Percentiles rank a stretch among this genome's conserved stretches.
These are phyloP conservation scores for Cyprinodon diabolis DNA, from an alignment of 2,797 vertebrate species.

Conservation along the genomic window DNA sequence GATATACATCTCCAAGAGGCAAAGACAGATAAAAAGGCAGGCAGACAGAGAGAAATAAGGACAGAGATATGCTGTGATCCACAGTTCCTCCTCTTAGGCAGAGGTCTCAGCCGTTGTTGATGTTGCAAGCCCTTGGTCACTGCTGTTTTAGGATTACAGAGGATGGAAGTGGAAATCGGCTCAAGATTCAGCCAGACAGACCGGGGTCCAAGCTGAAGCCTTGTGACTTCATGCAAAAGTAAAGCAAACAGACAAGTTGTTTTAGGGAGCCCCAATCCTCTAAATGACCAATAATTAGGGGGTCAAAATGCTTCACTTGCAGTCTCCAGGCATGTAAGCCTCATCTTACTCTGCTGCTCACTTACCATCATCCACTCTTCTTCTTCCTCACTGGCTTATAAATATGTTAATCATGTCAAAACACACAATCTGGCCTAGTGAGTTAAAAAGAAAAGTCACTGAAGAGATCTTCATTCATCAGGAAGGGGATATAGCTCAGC, in stretches of 20 bases:
- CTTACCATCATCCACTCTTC: constrained; percentile 56
- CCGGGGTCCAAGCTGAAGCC: constrained; percentile 55
- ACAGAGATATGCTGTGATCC: constrained; percentile 63
- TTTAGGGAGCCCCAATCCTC: constrained; percentile 67
- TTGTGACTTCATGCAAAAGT: constrained; percentile 55
- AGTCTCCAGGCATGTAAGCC: constrained; percentile 62
- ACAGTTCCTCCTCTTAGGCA: constrained; percentile 68
- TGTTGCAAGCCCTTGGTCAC: constrained; percentile 68
- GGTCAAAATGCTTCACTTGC: constrained; percentile 71
- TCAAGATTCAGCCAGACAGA: constrained; percentile 69
- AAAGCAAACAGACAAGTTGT: constrained; percentile 70
- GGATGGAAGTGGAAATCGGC: constrained; percentile 62
- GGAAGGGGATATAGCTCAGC: no score
- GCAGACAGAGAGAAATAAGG: constrained; percentile 30
- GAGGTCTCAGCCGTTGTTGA: constrained; percentile 55
- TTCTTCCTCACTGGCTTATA: constrained; percentile 54
- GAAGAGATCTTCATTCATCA: no score
- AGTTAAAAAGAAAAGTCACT: not conserved
- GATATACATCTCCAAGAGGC: constrained; percentile 42
- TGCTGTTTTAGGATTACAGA: constrained; percentile 64
- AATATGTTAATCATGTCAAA: constrained; percentile 66
- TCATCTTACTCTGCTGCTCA: constrained; percentile 47
- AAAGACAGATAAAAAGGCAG: constrained; percentile 27
- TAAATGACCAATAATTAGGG: constrained; percentile 72
- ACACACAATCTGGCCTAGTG: constrained; percentile 34